Percentiles rank a stretch among this genome's conserved stretches.
Evolutionary conservation across 1,140 invertebrate genomes (phyloP).

Genomic region (Drosophila santomea): DNA sequence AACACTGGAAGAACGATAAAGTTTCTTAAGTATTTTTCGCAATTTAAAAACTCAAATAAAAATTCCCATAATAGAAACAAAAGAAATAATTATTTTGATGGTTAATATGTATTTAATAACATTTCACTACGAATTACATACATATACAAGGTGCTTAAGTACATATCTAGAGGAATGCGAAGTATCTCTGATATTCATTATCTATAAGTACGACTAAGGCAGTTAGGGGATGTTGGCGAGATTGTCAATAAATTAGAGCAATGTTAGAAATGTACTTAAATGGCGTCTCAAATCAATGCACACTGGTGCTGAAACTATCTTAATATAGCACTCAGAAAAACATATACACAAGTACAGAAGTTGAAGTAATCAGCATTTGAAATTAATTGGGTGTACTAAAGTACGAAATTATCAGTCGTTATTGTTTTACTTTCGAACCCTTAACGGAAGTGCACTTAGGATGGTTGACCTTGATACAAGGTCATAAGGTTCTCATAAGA

Average conservation of each 20-base stretch:
- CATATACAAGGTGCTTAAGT: conserved; percentile 1
- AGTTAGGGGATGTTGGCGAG: conserved; percentile 39
- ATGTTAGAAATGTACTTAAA: conserved; percentile 69
- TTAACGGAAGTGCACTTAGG: conserved; percentile 58
- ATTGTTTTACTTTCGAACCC: conserved; percentile 27
- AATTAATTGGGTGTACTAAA: neutral
- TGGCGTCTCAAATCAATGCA: conserved; percentile 67
- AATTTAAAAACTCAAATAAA: too few species aligned
- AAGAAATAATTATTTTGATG: neutral
- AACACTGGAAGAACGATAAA: too few species aligned
- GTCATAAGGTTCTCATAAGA: conserved; percentile 39
- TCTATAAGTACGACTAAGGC: conserved; percentile 36
- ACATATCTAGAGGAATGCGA: conserved; percentile 12
- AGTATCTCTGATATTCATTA: conserved; percentile 24
- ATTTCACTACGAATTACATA: conserved; percentile 38
- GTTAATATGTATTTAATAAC: conserved; percentile 45
- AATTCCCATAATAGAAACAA: too few species aligned
- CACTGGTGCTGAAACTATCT: conserved; percentile 51
- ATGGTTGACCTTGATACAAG: conserved; percentile 84
- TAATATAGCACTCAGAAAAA: conserved; percentile 75
- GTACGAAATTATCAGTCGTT: conserved; percentile 53
- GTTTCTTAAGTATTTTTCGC: too few species aligned
- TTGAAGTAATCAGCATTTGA: neutral
- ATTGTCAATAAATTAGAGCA: conserved; percentile 49
- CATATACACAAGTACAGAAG: conserved; percentile 50